A percentile compares a stretch with the other conserved stretches of the same genome.
phyloP scores from a whole-genome alignment of 2,888 invertebrate species.

The Linnaemya tessellans region DNA sequence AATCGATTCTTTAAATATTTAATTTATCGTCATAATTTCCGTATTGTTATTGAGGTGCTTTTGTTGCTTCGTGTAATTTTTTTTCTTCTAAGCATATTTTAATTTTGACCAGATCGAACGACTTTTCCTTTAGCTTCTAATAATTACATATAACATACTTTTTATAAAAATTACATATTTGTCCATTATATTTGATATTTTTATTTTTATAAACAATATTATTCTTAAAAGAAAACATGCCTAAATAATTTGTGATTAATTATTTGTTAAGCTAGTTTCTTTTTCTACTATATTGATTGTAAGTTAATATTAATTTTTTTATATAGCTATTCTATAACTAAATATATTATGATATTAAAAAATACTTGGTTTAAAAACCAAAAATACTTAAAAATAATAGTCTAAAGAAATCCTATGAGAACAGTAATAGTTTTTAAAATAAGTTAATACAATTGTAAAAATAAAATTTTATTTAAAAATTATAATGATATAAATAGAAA shows the following conservation, averaged over 20 bases:
- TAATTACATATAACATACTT: not conserved
- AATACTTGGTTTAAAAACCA: conserved; percentile 73
- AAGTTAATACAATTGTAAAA: conserved; percentile 52
- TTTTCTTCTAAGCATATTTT: not conserved
- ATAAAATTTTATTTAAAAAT: conserved; percentile 13
- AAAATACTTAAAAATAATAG: conserved; percentile 21
- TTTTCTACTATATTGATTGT: conserved; percentile 47
- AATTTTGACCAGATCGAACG: conserved; percentile 13
- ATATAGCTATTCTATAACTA: conserved; percentile 34
- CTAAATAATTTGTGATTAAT: conserved; percentile 56
- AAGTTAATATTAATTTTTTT: conserved; percentile 66
- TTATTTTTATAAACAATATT: not conserved
- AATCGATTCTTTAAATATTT: not conserved
- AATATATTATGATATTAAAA: conserved; percentile 41
- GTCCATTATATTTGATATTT: not conserved
- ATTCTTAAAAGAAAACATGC: conserved; percentile 22
- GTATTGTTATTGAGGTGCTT: conserved; percentile 41
- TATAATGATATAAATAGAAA: conserved; percentile 24
- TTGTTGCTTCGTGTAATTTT: conserved; percentile 52
- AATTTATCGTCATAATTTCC: not conserved
- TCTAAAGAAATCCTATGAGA: conserved; percentile 39
- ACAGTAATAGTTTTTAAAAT: not conserved
- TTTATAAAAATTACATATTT: not conserved
- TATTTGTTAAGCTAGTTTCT: conserved; percentile 47
- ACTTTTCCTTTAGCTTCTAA: conserved; percentile 22